Evolutionary conservation across 2,888 invertebrate genomes (phyloP), one percentile per base, ranked within the genome.

Genomic region (Eristalinus sepulchralis): DNA sequence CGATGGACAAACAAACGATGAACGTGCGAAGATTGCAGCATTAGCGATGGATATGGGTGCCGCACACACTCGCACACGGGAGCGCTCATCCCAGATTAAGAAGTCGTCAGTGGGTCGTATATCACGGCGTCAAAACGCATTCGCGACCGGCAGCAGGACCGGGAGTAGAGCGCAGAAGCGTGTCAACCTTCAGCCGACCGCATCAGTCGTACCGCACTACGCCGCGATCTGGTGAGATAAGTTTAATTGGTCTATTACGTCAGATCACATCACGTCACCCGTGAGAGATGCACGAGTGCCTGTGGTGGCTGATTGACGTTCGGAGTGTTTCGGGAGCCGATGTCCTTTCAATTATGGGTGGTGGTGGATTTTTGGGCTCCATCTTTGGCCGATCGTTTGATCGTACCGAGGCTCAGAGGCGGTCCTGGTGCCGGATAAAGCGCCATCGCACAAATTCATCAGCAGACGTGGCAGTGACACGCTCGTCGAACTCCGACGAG

Each of bases 211-310:
- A 75, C 83, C 78, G 78, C 68, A 77, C 71, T 59, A 72, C 63
- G 64, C 82, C 10, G 24, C 78, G 63, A 85, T 77, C 78, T 86
- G 86, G 86, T 70, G 83, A 75, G 86, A 83, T 83, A 82, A 82
- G 70, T 89, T 90, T 90, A 91, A 90, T 90, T 90, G 90, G 90
- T 90, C 91, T 90, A 90, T 90, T 91, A 90, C 90, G 91, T 90
- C 90, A 90, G 90, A 90, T 90, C 90, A 88, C 89, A 90, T 86
- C 86, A 86, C 83, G 86, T 86, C 83, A 85, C 68, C 62, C 27
- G 72, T 68, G 81, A 81, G 81, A 47, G 47, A 17, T 17, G 17
- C 47, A 17, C 47, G 17, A 17, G 17, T 17, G n/a, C 24, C 39
- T 47, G 33, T 34, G 39, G 13, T 27, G 27, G 66, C 78, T 86